Conservation (phyloP, 2,797 vertebrate species). For the Dallia pectoralis region DNA sequence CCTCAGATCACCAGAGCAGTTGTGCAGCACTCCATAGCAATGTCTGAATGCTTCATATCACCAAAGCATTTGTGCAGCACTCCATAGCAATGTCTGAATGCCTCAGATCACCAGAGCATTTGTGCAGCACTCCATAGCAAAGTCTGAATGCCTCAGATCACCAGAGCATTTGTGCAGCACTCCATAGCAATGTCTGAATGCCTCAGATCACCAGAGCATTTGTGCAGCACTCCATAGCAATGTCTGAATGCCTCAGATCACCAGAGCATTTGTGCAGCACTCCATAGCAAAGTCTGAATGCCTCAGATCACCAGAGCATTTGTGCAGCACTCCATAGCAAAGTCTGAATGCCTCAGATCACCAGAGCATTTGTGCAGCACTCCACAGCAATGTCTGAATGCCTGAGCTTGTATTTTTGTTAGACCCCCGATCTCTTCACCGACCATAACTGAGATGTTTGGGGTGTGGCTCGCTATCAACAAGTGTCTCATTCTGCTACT, state of each 20-base stretch:
- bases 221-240: background rate
- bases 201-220: background rate
- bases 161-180: background rate
- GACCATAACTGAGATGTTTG: conserved; percentile 37
- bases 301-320: background rate
- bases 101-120: background rate
- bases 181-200: background rate
- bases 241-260: background rate
- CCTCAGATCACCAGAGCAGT: background rate
- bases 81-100: background rate
- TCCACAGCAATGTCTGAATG: background rate
- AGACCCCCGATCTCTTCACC: conserved; percentile 1
- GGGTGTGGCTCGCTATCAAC: conserved; percentile 37
- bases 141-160: background rate
- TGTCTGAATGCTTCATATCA: background rate
- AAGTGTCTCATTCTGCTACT: conserved; percentile 42
- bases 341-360: background rate
- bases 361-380: background rate
- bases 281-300: background rate
- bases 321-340: background rate
- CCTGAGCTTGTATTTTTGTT: conserved; percentile 10
- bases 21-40: background rate
- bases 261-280: background rate
- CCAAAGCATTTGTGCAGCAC: background rate
- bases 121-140: background rate